These are phyloP conservation scores for Beroe ovata DNA, from an alignment of 37 sponge, comb jelly and placozoan genomes.

Conservation along the genomic window DNA sequence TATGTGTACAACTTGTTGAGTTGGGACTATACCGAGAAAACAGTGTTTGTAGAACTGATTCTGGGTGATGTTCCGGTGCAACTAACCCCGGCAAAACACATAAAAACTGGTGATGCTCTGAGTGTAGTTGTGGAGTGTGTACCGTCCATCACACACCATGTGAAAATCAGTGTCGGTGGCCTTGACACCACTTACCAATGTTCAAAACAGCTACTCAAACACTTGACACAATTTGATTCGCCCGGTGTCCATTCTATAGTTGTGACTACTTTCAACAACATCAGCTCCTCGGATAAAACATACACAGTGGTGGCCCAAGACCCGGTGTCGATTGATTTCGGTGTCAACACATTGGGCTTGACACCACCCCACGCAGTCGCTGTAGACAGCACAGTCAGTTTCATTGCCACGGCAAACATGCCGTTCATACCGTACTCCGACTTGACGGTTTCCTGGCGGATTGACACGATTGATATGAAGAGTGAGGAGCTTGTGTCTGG, in stretches of 20 bases:
- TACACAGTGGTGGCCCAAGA: conserved; percentile 11
- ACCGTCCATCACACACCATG: background rate
- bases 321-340: background rate
- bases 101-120: background rate
- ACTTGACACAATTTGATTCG: background rate
- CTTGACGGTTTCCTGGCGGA: background rate
- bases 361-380: background rate
- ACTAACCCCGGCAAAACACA: background rate
- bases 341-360: background rate
- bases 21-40: conserved; percentile 30
- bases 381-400: background rate
- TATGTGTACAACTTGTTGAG: conserved; percentile 33
- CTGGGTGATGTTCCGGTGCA: background rate
- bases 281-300: conserved; percentile 19
- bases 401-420: background rate
- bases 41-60: conserved; percentile 6
- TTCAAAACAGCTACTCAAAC: background rate
- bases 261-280: conserved; percentile 27
- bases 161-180: background rate
- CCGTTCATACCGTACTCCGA: background rate
- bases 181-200: background rate
- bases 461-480: background rate
- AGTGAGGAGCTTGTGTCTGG: background rate
- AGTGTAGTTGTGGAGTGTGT: background rate
- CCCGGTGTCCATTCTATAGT: background rate